Percentiles rank a stretch among this genome's conserved stretches.
Evolutionary conservation across 2,113 vertebrate genomes (phyloP).

Genomic region (Melanocharis versteri): DNA sequence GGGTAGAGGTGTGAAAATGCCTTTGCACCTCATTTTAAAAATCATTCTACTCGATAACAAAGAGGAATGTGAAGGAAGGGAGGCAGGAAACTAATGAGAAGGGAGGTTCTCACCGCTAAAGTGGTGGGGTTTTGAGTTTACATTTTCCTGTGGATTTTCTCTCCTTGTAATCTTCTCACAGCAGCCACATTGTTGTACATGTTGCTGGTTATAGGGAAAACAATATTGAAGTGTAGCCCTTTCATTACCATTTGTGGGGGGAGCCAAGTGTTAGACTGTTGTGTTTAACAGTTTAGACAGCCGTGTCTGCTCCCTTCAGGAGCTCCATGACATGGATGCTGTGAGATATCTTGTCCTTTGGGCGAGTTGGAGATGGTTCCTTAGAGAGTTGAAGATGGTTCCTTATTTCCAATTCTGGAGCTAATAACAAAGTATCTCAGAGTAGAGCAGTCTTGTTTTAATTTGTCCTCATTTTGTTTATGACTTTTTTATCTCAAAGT

Average conservation of each 20-base stretch:
- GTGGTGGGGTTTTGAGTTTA: neutral
- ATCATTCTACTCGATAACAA: neutral
- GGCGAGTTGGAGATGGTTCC: neutral
- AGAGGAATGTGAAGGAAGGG: slow-evolving; percentile 7
- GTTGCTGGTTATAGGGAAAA: neutral
- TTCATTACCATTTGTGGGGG: neutral
- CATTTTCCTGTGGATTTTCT: slow-evolving; percentile 41
- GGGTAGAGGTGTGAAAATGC: slow-evolving; percentile 54
- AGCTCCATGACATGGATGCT: neutral
- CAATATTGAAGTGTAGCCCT: neutral
- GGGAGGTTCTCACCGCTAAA: neutral
- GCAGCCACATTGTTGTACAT: neutral
- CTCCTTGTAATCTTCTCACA: slow-evolving; percentile 22
- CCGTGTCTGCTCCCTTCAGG: neutral
- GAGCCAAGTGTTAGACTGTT: neutral
- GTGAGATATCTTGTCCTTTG: neutral
- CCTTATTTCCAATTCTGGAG: neutral
- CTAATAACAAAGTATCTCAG: neutral
- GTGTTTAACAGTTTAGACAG: neutral
- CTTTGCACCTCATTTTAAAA: slow-evolving; percentile 48
- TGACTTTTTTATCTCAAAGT: neutral
- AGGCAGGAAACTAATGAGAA: slow-evolving; percentile 1
- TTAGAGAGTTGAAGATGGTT: neutral
- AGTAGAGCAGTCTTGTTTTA: neutral
- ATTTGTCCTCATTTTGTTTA: neutral